Evolutionary conservation across 2,113 vertebrate genomes (phyloP).

Genomic region (Bucco capensis): DNA sequence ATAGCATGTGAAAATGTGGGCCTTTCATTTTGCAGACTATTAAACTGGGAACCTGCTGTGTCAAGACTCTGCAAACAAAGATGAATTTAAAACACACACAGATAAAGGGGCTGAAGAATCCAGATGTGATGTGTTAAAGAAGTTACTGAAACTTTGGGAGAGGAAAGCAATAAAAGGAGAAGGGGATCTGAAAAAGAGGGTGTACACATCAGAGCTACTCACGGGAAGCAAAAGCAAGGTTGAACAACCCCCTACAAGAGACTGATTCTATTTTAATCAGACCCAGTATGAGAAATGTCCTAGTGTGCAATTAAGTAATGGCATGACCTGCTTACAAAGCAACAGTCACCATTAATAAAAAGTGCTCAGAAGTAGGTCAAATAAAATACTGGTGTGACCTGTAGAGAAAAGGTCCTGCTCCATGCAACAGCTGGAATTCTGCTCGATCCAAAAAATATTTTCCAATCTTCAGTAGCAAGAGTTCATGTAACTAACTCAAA

Average conservation of each 20-base stretch:
- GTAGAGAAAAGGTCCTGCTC: neutral
- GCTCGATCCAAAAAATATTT: neutral
- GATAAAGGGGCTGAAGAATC: slow-evolving; percentile 44
- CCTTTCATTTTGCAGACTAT: slow-evolving; percentile 59
- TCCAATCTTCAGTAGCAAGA: neutral
- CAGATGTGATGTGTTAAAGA: slow-evolving; percentile 10
- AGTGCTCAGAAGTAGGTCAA: neutral
- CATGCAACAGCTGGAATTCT: neutral
- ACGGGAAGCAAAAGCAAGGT: neutral
- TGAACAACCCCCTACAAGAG: neutral
- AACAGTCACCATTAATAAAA: neutral
- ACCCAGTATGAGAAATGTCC: neutral
- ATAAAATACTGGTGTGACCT: neutral
- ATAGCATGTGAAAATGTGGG: slow-evolving; percentile 53
- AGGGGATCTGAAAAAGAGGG: neutral
- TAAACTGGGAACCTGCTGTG: slow-evolving; percentile 51
- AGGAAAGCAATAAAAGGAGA: neutral
- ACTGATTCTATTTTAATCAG: neutral
- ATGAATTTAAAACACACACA: slow-evolving; percentile 43
- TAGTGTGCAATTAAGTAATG: slow-evolving; percentile 18
- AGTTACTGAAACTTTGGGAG: slow-evolving; percentile 14
- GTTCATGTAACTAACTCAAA: neutral
- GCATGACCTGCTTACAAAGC: slow-evolving; percentile 27
- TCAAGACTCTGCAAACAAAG: slow-evolving; percentile 55
- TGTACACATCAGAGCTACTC: neutral